Base-by-base conservation (phyloP, 2,888 invertebrate species). In the Cephonodes hylas region DNA sequence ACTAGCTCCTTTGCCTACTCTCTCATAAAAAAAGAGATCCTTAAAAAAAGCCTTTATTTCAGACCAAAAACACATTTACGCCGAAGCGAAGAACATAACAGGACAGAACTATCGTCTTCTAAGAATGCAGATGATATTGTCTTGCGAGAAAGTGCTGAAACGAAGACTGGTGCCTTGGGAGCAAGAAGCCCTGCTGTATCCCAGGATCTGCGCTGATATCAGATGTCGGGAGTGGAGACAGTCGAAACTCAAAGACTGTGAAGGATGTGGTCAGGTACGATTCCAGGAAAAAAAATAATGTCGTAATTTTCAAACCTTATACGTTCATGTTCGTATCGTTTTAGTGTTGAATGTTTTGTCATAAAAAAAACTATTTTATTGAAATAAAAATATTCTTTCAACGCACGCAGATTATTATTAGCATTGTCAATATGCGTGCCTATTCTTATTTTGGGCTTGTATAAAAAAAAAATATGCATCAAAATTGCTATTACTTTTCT, bases 121-220 rank as follows among this genome's bases (percentile, higher is more conserved):
- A 34, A 90, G 96, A 15, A 93, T 95, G 82, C 93, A 94, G 66
- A 91, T 93, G 74, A 94, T 96, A 56, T 91, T 93, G 0, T 91
- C 94, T 0, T 91, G 94, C 61, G 94, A 95, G 76, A 89, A 93
- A 61, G 84, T 91, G 1, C 80, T 96, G 3, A 93, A 93, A 65
- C 88, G 96, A 8, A 80, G 88, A 1, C 75, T 96, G 46, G 88
- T 93, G 13, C 93, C 95, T 0, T 95, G 94, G 87, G 96, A 96
- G 77, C 94, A 94, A 65, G 96, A 96, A 75, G 93, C 95, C 0
- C 79, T 96, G 23, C 83, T 96, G 22, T 96, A 95, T 73, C 95
- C 96, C 0, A 93, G 94, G 62, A 84, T 95, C 3, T 96, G 96
- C 68, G 81, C 81, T 0, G 84, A 93, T 6, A 73, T 84, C 0